phyloP scores from a whole-genome alignment of 1,140 invertebrate genomes.

The Trichonephila clavipes region DNA sequence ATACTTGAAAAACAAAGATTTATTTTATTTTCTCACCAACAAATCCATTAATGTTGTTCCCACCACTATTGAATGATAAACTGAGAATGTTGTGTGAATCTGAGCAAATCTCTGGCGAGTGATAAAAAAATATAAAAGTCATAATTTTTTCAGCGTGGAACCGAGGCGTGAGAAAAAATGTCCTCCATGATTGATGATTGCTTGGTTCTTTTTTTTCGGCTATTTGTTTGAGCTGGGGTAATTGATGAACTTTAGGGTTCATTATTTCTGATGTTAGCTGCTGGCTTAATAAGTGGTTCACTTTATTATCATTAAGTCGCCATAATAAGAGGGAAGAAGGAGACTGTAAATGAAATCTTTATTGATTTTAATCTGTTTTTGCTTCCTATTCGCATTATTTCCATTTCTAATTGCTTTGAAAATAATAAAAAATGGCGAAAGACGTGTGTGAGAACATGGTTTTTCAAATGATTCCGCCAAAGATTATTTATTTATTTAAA shows the following conservation, averaged over 20 bases:
- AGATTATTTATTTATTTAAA: neutral
- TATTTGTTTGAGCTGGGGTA: conserved; percentile 43
- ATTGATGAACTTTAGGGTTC: conserved; percentile 62
- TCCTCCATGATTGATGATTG: conserved; percentile 51
- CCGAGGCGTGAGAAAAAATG: conserved; percentile 62
- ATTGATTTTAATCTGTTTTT: conserved; percentile 47
- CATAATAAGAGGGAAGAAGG: conserved; percentile 15
- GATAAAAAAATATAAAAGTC: conserved; percentile 11
- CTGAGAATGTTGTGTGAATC: no score
- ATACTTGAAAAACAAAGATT: no score
- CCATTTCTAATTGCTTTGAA: neutral
- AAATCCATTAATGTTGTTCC: no score
- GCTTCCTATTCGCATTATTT: conserved; percentile 20
- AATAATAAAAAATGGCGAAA: neutral
- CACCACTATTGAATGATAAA: no score
- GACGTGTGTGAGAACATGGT: neutral
- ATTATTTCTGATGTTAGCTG: conserved; percentile 21
- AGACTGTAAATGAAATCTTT: conserved; percentile 39
- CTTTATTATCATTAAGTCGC: conserved; percentile 43
- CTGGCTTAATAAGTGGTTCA: conserved; percentile 49
- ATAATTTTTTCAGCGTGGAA: neutral
- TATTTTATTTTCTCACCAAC: no score
- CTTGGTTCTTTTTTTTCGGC: neutral
- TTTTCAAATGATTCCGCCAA: neutral
- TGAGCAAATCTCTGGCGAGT: neutral